phyloP scores from a whole-genome alignment of 2,888 invertebrate genomes.

The Neoaliturus tenellus region DNA sequence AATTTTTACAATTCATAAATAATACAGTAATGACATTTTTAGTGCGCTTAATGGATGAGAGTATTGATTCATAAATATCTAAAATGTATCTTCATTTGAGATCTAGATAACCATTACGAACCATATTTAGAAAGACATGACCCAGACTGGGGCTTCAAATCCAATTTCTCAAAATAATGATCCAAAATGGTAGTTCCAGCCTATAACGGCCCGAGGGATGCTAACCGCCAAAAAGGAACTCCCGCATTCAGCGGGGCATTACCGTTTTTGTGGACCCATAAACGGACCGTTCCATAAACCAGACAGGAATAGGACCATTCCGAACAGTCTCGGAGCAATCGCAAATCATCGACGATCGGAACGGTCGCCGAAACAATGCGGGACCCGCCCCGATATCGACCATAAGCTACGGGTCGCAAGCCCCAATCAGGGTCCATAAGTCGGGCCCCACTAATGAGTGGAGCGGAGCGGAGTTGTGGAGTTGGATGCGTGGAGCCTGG shows the following conservation, averaged over 20 bases:
- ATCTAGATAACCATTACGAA: too few species aligned
- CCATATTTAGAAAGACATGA: too few species aligned
- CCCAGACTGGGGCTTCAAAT: too few species aligned
- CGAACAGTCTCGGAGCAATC: background rate
- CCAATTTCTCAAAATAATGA: too few species aligned
- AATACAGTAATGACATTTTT: too few species aligned
- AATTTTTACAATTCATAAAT: too few species aligned
- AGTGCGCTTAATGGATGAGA: too few species aligned
- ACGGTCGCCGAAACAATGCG: background rate
- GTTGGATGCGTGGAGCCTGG: background rate
- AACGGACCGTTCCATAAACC: background rate
- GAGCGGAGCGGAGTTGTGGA: too few species aligned
- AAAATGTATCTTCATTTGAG: too few species aligned
- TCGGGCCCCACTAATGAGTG: constrained; percentile 1
- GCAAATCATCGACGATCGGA: constrained; percentile 3
- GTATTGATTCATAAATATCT: too few species aligned
- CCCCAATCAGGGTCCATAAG: constrained; percentile 23
- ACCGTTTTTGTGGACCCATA: background rate
- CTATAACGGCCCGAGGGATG: background rate
- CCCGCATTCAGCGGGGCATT: background rate
- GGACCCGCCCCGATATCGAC: background rate
- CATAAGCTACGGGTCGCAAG: background rate
- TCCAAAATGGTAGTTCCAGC: background rate
- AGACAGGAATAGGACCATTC: background rate
- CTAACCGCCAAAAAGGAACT: background rate